These are phyloP conservation scores for Abscondita cerata DNA, from an alignment of 2,888 invertebrate species.

Conservation along the genomic window DNA sequence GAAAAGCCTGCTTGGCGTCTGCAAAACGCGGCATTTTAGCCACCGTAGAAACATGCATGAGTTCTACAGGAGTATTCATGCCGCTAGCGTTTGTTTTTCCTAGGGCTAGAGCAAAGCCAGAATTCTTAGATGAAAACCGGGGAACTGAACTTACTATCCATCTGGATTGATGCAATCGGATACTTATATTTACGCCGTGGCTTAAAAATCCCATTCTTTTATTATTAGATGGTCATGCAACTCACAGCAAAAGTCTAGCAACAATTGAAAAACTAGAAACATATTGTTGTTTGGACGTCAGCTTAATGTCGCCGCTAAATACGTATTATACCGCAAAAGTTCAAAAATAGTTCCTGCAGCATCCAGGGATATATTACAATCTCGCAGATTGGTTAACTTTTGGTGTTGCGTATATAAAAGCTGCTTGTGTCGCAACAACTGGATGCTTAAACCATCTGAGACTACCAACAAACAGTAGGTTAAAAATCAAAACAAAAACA, in stretches of 20 bases:
- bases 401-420: not conserved
- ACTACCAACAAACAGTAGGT: conserved; percentile 27
- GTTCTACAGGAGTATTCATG: conserved; percentile 1
- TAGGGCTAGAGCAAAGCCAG: too few species aligned
- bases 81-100: not conserved
- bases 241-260: not conserved
- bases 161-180: not conserved
- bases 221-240: conserved; percentile 3
- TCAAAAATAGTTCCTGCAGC: not conserved
- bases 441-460: conserved; percentile 3
- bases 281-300: not conserved
- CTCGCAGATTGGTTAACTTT: too few species aligned
- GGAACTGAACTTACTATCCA: not conserved
- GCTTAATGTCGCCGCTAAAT: conserved; percentile 1
- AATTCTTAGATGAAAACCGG: not conserved
- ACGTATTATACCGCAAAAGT: conserved; percentile 3
- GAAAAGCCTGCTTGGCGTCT: not conserved
- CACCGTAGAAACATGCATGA: conserved; percentile 1
- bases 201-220: not conserved
- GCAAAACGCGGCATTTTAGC: conserved; percentile 3
- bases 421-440: conserved; percentile 2
- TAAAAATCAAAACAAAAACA: conserved; percentile 12
- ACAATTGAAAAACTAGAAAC: not conserved
- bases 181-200: not conserved
- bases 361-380: too few species aligned